These are phyloP conservation scores for Cryptus armator DNA, from an alignment of 2,888 invertebrate genomes.

Conservation along the genomic window DNA sequence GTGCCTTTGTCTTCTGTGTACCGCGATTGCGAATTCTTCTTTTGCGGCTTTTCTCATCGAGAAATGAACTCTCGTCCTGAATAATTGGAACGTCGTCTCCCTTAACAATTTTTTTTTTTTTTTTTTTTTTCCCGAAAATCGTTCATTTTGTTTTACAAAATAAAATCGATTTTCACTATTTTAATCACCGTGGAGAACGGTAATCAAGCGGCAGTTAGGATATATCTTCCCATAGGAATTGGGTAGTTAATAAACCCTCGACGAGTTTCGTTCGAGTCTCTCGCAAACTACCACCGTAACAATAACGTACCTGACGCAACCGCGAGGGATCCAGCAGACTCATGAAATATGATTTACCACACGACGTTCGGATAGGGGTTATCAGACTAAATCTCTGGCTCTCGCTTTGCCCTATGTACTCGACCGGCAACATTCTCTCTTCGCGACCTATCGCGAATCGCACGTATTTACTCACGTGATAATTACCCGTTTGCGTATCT, in stretches of 20 bases:
- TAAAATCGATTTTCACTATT: neutral
- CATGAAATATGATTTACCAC: slow-evolving; percentile 78
- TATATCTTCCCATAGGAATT: slow-evolving; percentile 62
- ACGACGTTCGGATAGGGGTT: slow-evolving; percentile 76
- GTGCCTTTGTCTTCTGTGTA: slow-evolving; percentile 65
- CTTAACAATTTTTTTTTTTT: neutral
- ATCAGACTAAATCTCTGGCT: slow-evolving; percentile 74
- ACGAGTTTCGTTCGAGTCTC: slow-evolving; percentile 46
- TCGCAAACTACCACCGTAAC: slow-evolving; percentile 32
- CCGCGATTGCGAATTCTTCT: slow-evolving; percentile 59
- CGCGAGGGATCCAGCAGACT: slow-evolving; percentile 44
- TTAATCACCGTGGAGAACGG: slow-evolving; percentile 41
- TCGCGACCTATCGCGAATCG: slow-evolving; percentile 77
- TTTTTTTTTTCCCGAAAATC: slow-evolving; percentile 17
- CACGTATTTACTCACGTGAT: slow-evolving; percentile 83
- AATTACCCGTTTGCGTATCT: slow-evolving; percentile 80
- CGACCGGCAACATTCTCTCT: slow-evolving; percentile 57
- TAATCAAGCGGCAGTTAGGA: slow-evolving; percentile 20
- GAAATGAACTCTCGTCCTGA: slow-evolving; percentile 25
- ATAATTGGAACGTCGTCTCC: slow-evolving; percentile 8
- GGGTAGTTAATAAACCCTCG: slow-evolving; percentile 54
- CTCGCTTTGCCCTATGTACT: slow-evolving; percentile 53
- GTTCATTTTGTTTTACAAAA: neutral
- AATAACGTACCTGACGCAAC: slow-evolving; percentile 32
- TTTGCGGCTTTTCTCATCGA: slow-evolving; percentile 59